These are phyloP conservation scores for Calcarius ornatus DNA, from an alignment of 2,113 vertebrate species.

Conservation along the genomic window DNA sequence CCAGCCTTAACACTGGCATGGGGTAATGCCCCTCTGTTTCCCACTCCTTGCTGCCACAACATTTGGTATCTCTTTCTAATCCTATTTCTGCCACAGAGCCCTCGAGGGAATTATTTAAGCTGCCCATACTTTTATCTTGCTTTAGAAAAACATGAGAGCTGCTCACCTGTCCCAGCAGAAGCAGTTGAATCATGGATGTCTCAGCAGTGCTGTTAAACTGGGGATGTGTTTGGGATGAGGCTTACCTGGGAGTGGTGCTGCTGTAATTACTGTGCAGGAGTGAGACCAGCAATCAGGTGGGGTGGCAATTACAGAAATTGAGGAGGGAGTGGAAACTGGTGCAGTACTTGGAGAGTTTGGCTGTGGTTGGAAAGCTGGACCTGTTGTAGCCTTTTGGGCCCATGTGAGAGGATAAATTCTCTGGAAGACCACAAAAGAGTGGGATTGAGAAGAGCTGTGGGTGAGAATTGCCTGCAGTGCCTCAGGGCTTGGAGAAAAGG, in stretches of 20 bases:
- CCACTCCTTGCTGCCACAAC: not conserved
- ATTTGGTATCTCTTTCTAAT: fast-evolving
- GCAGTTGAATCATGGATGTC: not conserved
- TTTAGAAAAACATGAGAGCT: not conserved
- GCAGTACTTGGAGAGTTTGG: not conserved
- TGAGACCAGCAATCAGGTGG: not conserved
- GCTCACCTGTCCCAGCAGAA: not conserved
- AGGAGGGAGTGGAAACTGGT: not conserved
- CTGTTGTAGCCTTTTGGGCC: not conserved
- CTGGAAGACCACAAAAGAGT: not conserved
- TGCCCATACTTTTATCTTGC: not conserved
- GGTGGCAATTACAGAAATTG: not conserved
- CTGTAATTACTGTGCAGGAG: not conserved
- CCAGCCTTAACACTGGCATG: not conserved
- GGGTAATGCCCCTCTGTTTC: not conserved
- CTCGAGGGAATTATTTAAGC: not conserved
- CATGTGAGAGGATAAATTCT: not conserved
- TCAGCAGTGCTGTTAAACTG: not conserved
- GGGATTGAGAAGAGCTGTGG: not conserved
- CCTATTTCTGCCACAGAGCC: not conserved
- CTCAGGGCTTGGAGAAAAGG: not conserved
- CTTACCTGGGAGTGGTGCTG: not conserved
- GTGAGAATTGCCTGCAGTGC: not conserved
- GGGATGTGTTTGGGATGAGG: not conserved
- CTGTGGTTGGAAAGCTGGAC: not conserved